Percentiles rank a stretch among this genome's conserved stretches.
Conservation (phyloP, 2,797 vertebrate genomes). For the Tragelaphus oryx region DNA sequence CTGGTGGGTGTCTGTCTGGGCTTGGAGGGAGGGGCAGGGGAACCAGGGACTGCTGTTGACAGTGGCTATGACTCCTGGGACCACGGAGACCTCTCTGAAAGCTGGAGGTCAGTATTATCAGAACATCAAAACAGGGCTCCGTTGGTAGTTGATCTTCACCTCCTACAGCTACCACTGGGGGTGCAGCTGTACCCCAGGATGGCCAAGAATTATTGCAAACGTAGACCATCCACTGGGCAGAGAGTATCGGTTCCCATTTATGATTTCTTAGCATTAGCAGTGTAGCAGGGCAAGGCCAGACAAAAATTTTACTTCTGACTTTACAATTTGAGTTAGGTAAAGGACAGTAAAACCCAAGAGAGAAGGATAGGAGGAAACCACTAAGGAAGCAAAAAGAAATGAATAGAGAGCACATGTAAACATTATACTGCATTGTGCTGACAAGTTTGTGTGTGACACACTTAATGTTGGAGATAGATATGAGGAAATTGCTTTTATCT, state of each 20-base stretch:
- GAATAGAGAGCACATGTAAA: not conserved
- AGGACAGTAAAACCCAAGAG: not conserved
- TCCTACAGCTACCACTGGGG: not conserved
- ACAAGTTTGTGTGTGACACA: not conserved
- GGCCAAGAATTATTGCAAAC: not conserved
- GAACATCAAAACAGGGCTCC: not conserved
- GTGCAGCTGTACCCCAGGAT: not conserved
- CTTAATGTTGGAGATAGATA: not conserved
- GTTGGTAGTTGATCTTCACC: not conserved
- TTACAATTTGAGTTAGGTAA: not conserved
- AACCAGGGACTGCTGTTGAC: not conserved
- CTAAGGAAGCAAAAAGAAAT: not conserved
- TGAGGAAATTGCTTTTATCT: not conserved
- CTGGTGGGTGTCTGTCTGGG: not conserved
- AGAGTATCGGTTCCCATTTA: not conserved
- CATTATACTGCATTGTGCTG: not conserved
- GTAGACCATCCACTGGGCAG: not conserved
- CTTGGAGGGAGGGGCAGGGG: not conserved
- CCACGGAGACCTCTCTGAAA: not conserved
- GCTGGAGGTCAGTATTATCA: not conserved
- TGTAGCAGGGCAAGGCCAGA: not conserved
- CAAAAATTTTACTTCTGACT: not conserved
- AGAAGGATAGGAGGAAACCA: not conserved
- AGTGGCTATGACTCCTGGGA: not conserved
- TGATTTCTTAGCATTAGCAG: not conserved